Base-by-base conservation (phyloP, 92 coral and sea anemone species). In the Siderastrea radians region DNA sequence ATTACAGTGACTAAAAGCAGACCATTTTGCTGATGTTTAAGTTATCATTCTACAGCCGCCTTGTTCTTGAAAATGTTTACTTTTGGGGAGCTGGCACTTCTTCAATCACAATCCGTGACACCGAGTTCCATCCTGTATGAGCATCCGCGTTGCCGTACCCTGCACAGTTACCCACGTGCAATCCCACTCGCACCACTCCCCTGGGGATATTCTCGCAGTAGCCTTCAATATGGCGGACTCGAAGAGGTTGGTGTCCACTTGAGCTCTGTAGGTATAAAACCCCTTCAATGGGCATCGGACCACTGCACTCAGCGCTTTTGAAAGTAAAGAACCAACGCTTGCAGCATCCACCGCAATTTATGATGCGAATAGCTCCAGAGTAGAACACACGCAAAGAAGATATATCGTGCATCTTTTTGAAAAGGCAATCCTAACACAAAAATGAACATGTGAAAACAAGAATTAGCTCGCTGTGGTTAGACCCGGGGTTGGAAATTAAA, bases 111-210 rank as follows among this genome's bases (percentile, higher is more conserved):
- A 84, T 75, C 59, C 88, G 64, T 16, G 88, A 75, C 19, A 84
- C 73, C 9, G 89, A 75, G 12, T 86, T 58, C 74, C 68, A 86
- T 8, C 89, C 89, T 6, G 84, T 51, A 45, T 66, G 16, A 1
- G 89, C 89, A 49, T 86, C 77, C 38, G 82, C 88, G 26, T 54
- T 62, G 26, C 82, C 74, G 62, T 74, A 61, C 49, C 88, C 82
- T 16, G 53, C 70, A 57, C 90, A 86, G 84, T 86, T 77, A 3
- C 90, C 90, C 49, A 85, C 89, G 65, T 75, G 26, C 76, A 85
- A 75, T 49, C 89, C 89, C 51, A 85, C 75, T 55, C 88, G 88
- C 59, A 84, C 26, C 6, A 2, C 19, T 14, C 66, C 66, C 66
- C 66, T 61, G 66, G 66, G 19, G 66, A 61, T 61, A 19, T 61